These are phyloP conservation scores for Ophiodon elongatus DNA, from an alignment of 2,113 vertebrate species.

Conservation along the genomic window DNA sequence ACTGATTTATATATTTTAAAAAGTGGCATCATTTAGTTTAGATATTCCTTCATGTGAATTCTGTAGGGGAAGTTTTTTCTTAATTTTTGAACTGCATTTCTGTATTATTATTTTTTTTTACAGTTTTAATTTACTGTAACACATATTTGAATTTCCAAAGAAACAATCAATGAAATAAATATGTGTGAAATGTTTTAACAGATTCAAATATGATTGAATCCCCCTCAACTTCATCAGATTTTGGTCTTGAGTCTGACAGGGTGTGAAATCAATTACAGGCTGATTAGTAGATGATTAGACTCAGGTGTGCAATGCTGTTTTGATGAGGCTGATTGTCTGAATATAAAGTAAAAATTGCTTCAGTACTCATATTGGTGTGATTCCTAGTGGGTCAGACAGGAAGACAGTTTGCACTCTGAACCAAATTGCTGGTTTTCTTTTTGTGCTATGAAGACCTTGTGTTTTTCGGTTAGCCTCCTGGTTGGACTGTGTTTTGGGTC, in stretches of 20 bases:
- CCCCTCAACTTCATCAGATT: too few relatives aligned
- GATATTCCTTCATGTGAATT: background rate
- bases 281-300: constrained; percentile 34
- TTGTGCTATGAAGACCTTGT: constrained; percentile 33
- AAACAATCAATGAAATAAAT: background rate
- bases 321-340: constrained; percentile 10
- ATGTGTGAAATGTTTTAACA: background rate
- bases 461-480: constrained; percentile 14
- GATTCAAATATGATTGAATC: too few relatives aligned
- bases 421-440: background rate
- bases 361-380: fast-evolving
- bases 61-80: background rate
- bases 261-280: background rate
- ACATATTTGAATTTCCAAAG: background rate
- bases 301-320: constrained; percentile 52
- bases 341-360: background rate
- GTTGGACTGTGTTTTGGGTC: constrained; percentile 21
- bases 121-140: background rate
- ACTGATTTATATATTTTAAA: too few relatives aligned
- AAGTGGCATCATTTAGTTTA: too few relatives aligned
- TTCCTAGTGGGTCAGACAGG: constrained; percentile 28
- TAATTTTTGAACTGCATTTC: background rate
- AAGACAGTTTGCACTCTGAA: background rate
- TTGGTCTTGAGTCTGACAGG: too few relatives aligned
- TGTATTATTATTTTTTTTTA: background rate